Base-by-base conservation (phyloP, 1,140 invertebrate species). In the Helicoverpa zea region DNA sequence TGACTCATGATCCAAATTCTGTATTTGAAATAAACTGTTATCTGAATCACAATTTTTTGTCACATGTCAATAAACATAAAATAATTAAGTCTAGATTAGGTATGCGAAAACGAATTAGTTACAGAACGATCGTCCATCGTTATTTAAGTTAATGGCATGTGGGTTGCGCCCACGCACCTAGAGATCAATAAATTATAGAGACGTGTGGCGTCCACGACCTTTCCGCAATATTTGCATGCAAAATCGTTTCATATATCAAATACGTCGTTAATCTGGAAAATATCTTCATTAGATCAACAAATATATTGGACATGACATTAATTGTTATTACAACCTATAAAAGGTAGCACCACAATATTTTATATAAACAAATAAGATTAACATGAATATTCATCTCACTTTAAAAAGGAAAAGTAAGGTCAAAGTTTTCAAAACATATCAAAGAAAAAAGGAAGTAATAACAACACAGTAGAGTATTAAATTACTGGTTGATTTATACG, bases 61-160 rank as follows among this genome's bases (percentile, higher is more conserved):
- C 14, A 16, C 51, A 18, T 16, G 23, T 52, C 49, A 68, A 68
- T 79, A 79, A 78, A 58, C 70, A 70, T 70, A 51, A 58, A 79
- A 68, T 78, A 79, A 79, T 79, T 70, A 79, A 68, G 5, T 59
- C 51, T 47, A 49, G 63, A 79, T 79, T 79, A 68, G 64, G 76
- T 83, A 87, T 87, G 84, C 85, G 86, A 89, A 89, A 85, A 87
- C 78, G 61, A 84, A 87, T 86, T 84, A 87, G 82, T 85, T 43
- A 85, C 81, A 83, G 80, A 82, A 79, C 81, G 82, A 84, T 87
- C 82, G 82, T 87, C 59, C 63, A 43, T 23, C 84, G 64, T 68
- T 86, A 82, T 76, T 75, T 61, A 82, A 82, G 75, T 73, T 56
- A 83, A 75, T 83, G 74, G 84, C 83, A 85, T 82, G 90, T 92